These are phyloP conservation scores for Sinelater perroti DNA, from an alignment of 2,888 invertebrate species.

Conservation along the genomic window DNA sequence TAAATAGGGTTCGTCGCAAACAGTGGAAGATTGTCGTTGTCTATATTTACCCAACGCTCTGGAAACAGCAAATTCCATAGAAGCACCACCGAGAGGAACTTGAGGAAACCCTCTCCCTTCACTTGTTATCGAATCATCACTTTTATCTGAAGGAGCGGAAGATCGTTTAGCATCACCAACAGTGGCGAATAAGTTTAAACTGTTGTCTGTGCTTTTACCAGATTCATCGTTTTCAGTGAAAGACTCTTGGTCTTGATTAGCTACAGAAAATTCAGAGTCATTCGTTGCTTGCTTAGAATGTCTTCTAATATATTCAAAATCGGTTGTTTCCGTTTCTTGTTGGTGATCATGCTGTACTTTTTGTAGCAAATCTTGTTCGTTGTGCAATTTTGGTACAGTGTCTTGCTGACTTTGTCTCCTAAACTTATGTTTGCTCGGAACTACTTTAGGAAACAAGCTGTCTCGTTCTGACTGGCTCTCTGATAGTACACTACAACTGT, in stretches of 20 bases:
- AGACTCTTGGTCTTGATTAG: conserved; percentile 66
- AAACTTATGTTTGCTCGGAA: conserved; percentile 48
- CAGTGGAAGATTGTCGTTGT: conserved; percentile 75
- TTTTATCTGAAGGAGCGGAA: conserved; percentile 69
- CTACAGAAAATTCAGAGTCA: conserved; percentile 56
- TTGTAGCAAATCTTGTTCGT: conserved; percentile 31
- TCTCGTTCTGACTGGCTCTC: conserved; percentile 71
- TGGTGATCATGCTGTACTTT: conserved; percentile 36
- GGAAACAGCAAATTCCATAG: conserved; percentile 86
- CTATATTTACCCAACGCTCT: conserved; percentile 83
- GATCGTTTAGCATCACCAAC: conserved; percentile 75
- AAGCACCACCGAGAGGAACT: conserved; percentile 70
- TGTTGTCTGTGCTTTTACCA: conserved; percentile 69
- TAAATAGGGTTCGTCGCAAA: conserved; percentile 72
- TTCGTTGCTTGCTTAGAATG: conserved; percentile 55
- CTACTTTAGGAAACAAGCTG: conserved; percentile 72
- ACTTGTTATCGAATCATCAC: conserved; percentile 65
- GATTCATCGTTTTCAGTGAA: conserved; percentile 68
- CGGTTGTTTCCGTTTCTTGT: conserved; percentile 35
- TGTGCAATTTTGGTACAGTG: conserved; percentile 28
- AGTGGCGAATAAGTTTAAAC: conserved; percentile 75
- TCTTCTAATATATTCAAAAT: conserved; percentile 56
- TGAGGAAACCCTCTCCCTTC: conserved; percentile 64
- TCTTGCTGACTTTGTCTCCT: conserved; percentile 45
- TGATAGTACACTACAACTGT: conserved; percentile 68